phyloP scores from a whole-genome alignment of 1,140 invertebrate genomes.

The Tetramorium simillimum region DNA sequence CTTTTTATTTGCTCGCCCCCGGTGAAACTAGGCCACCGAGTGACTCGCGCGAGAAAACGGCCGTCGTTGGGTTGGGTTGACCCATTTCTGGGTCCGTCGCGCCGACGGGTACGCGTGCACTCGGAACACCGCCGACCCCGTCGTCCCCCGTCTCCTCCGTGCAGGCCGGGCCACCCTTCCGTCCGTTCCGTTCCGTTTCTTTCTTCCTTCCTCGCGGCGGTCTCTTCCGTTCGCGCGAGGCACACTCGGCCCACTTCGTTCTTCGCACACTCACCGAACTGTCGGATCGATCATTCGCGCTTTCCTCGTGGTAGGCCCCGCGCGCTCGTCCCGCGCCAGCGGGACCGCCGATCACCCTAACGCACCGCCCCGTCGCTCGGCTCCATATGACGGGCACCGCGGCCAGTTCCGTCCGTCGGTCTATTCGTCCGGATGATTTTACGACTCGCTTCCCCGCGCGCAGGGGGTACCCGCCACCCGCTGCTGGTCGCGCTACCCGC shows the following conservation, averaged over 20 bases:
- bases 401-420: conserved; percentile 32
- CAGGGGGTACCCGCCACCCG: conserved; percentile 37
- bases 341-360: conserved; percentile 66
- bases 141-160: neutral
- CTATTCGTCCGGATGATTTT: neutral
- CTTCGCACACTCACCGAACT: conserved; percentile 54
- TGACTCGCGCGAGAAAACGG: conserved; percentile 60
- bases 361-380: conserved; percentile 64
- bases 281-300: conserved; percentile 40
- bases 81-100: conserved; percentile 63
- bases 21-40: conserved; percentile 69
- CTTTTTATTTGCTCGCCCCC: conserved; percentile 55
- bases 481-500: conserved; percentile 8
- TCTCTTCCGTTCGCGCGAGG: neutral
- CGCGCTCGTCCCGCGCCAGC: conserved; percentile 10
- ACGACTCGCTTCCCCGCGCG: conserved; percentile 36
- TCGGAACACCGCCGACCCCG: conserved; percentile 27
- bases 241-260: neutral
- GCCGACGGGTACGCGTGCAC: conserved; percentile 46
- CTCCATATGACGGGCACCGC: conserved; percentile 68
- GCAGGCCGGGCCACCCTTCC: neutral
- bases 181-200: neutral
- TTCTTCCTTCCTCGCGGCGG: neutral
- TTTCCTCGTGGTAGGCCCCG: conserved; percentile 7
- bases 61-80: conserved; percentile 69